Evolutionary conservation across 1,140 invertebrate genomes (phyloP).

Genomic region (Halesus radiatus): DNA sequence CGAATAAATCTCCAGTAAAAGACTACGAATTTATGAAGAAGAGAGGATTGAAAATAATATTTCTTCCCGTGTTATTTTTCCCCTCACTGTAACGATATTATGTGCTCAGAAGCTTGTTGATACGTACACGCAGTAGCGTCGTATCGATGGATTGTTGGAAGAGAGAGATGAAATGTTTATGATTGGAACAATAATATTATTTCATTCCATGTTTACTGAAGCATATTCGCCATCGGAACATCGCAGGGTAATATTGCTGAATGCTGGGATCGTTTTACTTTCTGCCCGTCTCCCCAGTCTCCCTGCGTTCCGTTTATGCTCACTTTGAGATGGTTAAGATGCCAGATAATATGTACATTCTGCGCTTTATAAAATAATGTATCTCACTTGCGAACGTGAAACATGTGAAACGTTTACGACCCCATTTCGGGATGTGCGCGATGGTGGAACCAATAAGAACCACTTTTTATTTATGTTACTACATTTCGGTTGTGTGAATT

Average conservation of each 20-base stretch:
- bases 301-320: conserved; percentile 2
- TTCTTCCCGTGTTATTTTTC: conserved; percentile 45
- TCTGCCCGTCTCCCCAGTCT: conserved; percentile 19
- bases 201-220: conserved; percentile 45
- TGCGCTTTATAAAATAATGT: conserved; percentile 12
- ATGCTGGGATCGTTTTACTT: conserved; percentile 42
- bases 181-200: conserved; percentile 51
- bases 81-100: conserved; percentile 53
- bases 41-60: conserved; percentile 52
- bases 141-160: conserved; percentile 46
- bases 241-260: conserved; percentile 22
- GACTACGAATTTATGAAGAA: conserved; percentile 55
- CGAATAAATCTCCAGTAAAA: conserved; percentile 52
- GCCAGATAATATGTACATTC: conserved; percentile 19
- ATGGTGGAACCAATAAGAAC: background rate
- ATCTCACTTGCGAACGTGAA: background rate
- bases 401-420: conserved; percentile 28
- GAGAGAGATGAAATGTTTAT: conserved; percentile 51
- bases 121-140: background rate
- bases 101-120: conserved; percentile 48
- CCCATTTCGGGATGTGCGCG: background rate
- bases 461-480: conserved; percentile 4
- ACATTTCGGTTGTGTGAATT: background rate
- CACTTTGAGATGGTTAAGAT: conserved; percentile 29
- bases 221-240: conserved; percentile 1